Conservation (phyloP, 1,140 invertebrate species). For the Ectropis grisescens region DNA sequence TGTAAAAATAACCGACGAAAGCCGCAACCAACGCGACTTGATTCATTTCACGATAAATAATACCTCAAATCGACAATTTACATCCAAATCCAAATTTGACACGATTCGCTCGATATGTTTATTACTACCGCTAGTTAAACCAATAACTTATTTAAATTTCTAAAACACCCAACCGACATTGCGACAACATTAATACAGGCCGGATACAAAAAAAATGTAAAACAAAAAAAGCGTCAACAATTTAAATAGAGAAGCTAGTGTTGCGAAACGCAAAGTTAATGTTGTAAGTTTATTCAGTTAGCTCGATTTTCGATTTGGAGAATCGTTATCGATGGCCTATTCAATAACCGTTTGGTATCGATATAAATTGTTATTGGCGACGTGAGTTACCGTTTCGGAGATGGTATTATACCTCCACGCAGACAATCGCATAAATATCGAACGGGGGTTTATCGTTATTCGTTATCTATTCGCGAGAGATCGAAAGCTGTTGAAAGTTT, state of each 20-base stretch:
- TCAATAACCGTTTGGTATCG: constrained; percentile 48
- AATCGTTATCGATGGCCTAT: constrained; percentile 36
- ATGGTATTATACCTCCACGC: constrained; percentile 30
- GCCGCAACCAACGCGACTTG: constrained; percentile 3
- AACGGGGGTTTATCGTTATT: constrained; percentile 36
- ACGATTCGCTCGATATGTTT: constrained; percentile 34
- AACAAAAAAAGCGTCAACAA: too few species aligned
- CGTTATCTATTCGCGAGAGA: constrained; percentile 27
- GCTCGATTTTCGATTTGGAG: constrained; percentile 12
- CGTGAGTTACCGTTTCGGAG: constrained; percentile 46
- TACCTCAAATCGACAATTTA: constrained; percentile 26
- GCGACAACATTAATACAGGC: too few species aligned
- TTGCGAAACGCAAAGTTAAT: too few species aligned
- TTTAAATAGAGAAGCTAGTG: too few species aligned
- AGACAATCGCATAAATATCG: constrained; percentile 52
- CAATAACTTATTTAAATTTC: constrained; percentile 39
- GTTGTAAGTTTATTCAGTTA: constrained; percentile 8
- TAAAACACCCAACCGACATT: too few species aligned
- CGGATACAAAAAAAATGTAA: too few species aligned
- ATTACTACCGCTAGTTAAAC: constrained; percentile 27
- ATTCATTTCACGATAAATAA: constrained; percentile 17
- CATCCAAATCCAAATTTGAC: constrained; percentile 17
- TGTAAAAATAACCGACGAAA: neutral
- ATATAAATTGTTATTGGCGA: constrained; percentile 52
- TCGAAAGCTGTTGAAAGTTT: constrained; percentile 26